phyloP scores from a whole-genome alignment of 2,797 vertebrate genomes.

The Antrozous pallidus region DNA sequence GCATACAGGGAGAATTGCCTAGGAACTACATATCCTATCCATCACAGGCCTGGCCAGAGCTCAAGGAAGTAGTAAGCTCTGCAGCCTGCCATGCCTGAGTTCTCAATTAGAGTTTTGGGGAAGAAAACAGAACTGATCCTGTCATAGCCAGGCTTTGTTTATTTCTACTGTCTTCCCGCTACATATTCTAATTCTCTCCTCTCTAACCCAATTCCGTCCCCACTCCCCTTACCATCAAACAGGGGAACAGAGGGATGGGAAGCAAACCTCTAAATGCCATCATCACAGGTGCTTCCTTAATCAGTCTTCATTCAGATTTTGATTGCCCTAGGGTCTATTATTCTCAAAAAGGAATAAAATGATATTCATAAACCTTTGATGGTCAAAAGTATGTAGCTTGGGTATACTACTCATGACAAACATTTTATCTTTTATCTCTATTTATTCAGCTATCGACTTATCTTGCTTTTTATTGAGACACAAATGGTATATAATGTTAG shows the following conservation, averaged over 20 bases:
- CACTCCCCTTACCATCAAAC: background rate
- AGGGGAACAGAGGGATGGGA: background rate
- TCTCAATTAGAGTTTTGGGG: constrained; percentile 32
- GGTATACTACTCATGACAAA: background rate
- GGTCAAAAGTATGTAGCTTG: background rate
- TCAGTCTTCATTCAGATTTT: background rate
- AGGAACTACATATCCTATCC: constrained; percentile 9
- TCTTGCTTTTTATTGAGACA: background rate
- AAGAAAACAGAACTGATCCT: background rate
- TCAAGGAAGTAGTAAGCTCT: background rate
- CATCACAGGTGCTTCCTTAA: no score
- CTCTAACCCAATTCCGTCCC: background rate
- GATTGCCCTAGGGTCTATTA: background rate
- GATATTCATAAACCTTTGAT: background rate
- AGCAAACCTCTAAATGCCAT: background rate
- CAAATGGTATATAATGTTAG: background rate
- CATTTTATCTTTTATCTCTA: background rate
- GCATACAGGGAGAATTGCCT: constrained; percentile 35
- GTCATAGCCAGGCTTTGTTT: background rate
- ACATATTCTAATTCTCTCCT: background rate
- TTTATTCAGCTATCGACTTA: background rate
- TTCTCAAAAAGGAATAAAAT: background rate
- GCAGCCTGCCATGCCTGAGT: background rate
- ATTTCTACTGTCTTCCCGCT: background rate
- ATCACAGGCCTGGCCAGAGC: constrained; percentile 29